These are phyloP conservation scores for Premnoplex brunnescens DNA, from an alignment of 2,797 vertebrate species.

Conservation along the genomic window DNA sequence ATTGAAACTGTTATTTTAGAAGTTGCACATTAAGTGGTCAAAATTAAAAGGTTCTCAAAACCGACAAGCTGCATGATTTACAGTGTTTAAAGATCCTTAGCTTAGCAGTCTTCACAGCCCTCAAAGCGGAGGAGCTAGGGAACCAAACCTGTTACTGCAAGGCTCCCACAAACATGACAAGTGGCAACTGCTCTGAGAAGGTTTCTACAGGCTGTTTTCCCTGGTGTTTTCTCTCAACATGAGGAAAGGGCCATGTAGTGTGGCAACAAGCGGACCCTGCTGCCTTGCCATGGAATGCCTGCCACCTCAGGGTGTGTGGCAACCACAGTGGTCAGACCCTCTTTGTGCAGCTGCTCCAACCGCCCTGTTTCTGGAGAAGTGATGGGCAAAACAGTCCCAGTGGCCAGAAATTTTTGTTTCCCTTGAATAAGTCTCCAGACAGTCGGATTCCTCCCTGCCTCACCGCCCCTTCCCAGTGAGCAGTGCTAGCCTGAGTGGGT, in stretches of 20 bases:
- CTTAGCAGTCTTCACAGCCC: background rate
- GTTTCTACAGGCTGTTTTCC: conserved; percentile 27
- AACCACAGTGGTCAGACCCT: background rate
- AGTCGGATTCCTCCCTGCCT: conserved; percentile 40
- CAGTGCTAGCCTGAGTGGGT: conserved; percentile 62
- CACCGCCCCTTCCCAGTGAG: conserved; percentile 39
- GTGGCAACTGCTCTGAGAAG: background rate
- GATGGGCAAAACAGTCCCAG: conserved; percentile 44
- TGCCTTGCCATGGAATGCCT: conserved; percentile 14
- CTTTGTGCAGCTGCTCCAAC: background rate
- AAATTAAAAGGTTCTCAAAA: conserved; percentile 39
- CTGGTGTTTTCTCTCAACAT: conserved; percentile 5
- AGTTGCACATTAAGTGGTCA: conserved; percentile 13
- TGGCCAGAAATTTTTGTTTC: conserved; percentile 49
- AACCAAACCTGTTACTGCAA: conserved; percentile 36
- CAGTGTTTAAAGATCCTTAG: background rate
- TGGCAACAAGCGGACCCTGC: conserved; percentile 11
- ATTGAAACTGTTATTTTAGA: conserved; percentile 34
- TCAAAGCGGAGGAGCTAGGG: background rate
- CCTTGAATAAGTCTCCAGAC: conserved; percentile 47
- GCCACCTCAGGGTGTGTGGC: conserved; percentile 37
- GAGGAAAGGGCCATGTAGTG: background rate
- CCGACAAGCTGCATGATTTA: background rate
- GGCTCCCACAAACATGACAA: conserved; percentile 18
- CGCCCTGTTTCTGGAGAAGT: background rate